Base-by-base conservation (phyloP, 2,888 invertebrate species). In the Orthosia gracilis region DNA sequence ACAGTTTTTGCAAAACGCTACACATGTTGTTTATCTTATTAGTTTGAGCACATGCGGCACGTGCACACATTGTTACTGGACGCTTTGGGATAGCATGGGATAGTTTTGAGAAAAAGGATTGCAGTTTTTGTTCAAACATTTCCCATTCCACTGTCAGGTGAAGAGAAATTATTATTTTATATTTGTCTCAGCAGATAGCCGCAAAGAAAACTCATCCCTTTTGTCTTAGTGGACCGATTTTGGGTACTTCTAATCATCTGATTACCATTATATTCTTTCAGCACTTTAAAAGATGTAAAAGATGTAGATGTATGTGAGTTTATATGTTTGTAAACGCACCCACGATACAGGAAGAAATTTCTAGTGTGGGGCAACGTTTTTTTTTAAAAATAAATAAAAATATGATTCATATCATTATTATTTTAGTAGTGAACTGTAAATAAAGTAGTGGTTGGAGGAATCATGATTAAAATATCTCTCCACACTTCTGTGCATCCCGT, bases 61-160 rank as follows among this genome's bases (percentile, higher is more conserved):
- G 17, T 63, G 80, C 54, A 84, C 66, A 82, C 76, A 82, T 80
- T 75, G 80, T 84, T 84, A 84, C 17, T 4, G 58, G 11, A 54
- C 21, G 45, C 26, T 80, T 63, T 55, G 59, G 17, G 12, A 9
- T 47, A 17, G 13, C 13, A 23, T 15, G 18, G 9, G 47, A 65
- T 65, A 31, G 58, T 64, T 80, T 57, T 23, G 21, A 9, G 23
- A 57, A 62, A n/a, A n/a, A 55, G 4, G 11, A 26, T 54, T 45
- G 15, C 15, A 61, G 17, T 61, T 61, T 40, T 52, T 18, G 49
- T 50, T 69, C 13, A 40, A 61, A 45, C 45, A 61, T 45, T 15
- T 61, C 45, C 21, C 21, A 45, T 3, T 3, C 45, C 15, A 12
- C 11, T n/a, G 15, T 17, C 21, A 45, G 40, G 58, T 21, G 5